Evolutionary conservation across 1,140 invertebrate species (phyloP).

Genomic region (Antheraea pernyi): DNA sequence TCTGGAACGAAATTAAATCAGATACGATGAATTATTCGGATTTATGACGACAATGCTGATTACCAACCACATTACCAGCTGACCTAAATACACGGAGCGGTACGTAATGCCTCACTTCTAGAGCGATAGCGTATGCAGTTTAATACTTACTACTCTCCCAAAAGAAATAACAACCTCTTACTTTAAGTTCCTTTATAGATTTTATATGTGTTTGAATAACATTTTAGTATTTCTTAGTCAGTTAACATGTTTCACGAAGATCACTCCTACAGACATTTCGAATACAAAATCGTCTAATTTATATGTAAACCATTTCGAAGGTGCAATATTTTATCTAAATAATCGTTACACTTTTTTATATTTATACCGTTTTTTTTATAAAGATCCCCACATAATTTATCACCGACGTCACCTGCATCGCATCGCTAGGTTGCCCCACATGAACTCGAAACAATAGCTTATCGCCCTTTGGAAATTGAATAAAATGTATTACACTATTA

Average conservation of each 20-base stretch:
- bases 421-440: constrained; percentile 28
- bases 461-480: constrained; percentile 40
- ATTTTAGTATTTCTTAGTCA: background rate
- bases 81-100: constrained; percentile 44
- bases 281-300: background rate
- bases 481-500: too few species aligned
- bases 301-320: background rate
- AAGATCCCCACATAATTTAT: constrained; percentile 1
- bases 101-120: constrained; percentile 25
- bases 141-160: background rate
- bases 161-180: too few species aligned
- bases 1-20: constrained; percentile 28
- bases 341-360: background rate
- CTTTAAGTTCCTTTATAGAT: too few species aligned
- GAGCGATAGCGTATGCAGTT: background rate
- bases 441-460: constrained; percentile 43
- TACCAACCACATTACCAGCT: constrained; percentile 40
- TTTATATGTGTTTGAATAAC: too few species aligned
- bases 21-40: constrained; percentile 1
- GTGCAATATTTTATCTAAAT: background rate
- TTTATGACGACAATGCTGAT: constrained; percentile 6
- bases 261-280: background rate
- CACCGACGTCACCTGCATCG: constrained; percentile 43
- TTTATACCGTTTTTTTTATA: background rate
- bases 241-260: background rate